Base-by-base conservation (phyloP, 2,888 invertebrate genomes). In the Heliconius ismenius region DNA sequence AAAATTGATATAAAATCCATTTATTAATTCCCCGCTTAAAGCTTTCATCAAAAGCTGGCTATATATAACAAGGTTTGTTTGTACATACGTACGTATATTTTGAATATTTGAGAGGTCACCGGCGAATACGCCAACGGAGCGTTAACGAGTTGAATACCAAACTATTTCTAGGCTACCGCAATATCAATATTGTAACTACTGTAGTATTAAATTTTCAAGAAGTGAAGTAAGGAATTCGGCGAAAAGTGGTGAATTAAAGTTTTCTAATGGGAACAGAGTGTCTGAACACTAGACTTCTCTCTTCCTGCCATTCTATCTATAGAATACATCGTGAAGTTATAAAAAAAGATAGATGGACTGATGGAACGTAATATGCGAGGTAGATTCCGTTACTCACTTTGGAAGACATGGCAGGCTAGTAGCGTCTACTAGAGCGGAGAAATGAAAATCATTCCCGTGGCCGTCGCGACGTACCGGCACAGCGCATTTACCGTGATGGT, bases 181-280 rank as follows among this genome's bases (percentile, higher is more conserved):
- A 69, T 75, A 68, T 79, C 69, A 79, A 80, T 80, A 76, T 79
- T 80, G 18, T 63, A 73, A 62, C 43, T 39, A 72, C 72, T 69
- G 54, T 64, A 32, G 32, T 63, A 72, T 79, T 62, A 81, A 74
- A 67, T 74, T 78, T 74, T 76, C 60, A 74, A 67, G 75, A 75
- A 72, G 58, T 2, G 1, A n/a, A 60, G 62, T 32, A 9, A 0
- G 18, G 43, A 43, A 18, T 18, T 43, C 43, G 15, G 43, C 15
- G 43, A 6, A 15, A 43, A 43, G 15, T 6, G 43, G 43, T 18
- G 43, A 43, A 43, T 18, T 2, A 43, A 43, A 43, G 43, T 43
- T 15, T 26, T 15, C 15, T 43, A 43, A 43, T 4, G 39, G 39
- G 39, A 39, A 49, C 49, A 6, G 49, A 49, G 21, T 54, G 18